These are phyloP conservation scores for Lontra canadensis DNA, from an alignment of 2,113 vertebrate species.

Conservation along the genomic window DNA sequence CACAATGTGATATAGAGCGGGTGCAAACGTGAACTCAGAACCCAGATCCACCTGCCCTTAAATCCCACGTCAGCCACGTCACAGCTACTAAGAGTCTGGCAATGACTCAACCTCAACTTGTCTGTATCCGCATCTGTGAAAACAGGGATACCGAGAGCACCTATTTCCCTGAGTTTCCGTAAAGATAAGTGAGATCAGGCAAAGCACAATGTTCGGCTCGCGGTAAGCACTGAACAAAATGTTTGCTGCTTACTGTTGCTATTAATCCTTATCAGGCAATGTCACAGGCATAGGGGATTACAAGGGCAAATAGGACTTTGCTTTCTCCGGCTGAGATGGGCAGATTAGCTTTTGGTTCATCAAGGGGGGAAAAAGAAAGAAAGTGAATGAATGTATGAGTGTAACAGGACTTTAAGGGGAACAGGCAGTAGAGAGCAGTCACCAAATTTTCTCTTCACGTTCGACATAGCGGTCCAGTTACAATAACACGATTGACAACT, in stretches of 20 bases:
- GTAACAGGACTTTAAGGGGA: background rate
- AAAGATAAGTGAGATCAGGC: background rate
- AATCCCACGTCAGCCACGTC: constrained; percentile 17
- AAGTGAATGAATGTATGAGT: background rate
- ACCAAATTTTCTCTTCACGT: background rate
- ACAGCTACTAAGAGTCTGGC: background rate
- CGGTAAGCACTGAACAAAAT: background rate
- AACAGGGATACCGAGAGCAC: background rate
- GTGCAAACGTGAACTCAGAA: constrained; percentile 28
- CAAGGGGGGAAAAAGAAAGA: background rate
- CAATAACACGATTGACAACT: background rate
- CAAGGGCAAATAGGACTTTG: background rate
- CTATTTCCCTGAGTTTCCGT: background rate
- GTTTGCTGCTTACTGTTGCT: background rate
- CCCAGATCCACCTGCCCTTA: constrained; percentile 37
- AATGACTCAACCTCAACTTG: background rate
- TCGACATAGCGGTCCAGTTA: background rate
- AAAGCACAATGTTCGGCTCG: background rate
- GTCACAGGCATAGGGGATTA: background rate
- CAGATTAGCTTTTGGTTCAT: background rate
- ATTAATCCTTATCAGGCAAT: background rate
- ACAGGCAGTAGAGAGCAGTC: background rate
- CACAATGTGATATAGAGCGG: background rate
- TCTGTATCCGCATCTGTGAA: background rate
- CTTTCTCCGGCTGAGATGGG: background rate